Conservation (phyloP, 2,797 vertebrate genomes). For the Coccyzus lansbergi region DNA sequence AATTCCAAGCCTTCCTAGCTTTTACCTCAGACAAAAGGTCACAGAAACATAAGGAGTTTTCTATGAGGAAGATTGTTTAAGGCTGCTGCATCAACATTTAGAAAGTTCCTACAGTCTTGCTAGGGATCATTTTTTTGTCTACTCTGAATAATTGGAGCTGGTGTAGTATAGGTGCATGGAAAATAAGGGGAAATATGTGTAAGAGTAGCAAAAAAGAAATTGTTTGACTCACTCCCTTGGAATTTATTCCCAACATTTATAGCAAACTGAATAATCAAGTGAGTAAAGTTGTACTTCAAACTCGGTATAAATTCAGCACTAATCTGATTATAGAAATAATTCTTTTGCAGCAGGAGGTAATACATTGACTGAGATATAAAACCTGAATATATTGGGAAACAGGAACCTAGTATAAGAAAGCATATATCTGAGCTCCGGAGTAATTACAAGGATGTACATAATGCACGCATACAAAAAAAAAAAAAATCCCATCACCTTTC, state of each 20-base stretch:
- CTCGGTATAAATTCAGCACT: conserved; percentile 65
- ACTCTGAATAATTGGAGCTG: not conserved
- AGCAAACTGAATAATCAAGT: conserved; percentile 69
- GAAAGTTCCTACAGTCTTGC: not conserved
- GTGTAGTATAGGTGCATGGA: not conserved
- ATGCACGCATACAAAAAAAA: not conserved
- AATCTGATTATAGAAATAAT: conserved; percentile 74
- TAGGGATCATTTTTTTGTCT: not conserved
- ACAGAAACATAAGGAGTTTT: not conserved
- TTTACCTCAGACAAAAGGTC: not conserved
- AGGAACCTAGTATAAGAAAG: conserved; percentile 6
- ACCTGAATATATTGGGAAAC: conserved; percentile 25
- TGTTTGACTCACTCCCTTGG: conserved; percentile 26
- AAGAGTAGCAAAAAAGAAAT: conserved; percentile 50
- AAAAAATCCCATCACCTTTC: not conserved
- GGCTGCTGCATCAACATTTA: not conserved
- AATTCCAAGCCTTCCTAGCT: not conserved
- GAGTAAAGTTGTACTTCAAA: conserved; percentile 64
- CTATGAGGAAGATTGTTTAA: not conserved
- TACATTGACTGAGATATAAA: conserved; percentile 61
- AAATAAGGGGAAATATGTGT: conserved; percentile 61
- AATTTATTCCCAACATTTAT: conserved; percentile 70
- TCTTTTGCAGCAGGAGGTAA: conserved; percentile 64
- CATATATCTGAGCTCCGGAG: conserved; percentile 3
- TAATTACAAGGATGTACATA: conserved; percentile 22